Evolutionary conservation across 2,888 invertebrate species (phyloP), one percentile per base, ranked within the genome.

Genomic region (Chymomyza fuscimana): DNA sequence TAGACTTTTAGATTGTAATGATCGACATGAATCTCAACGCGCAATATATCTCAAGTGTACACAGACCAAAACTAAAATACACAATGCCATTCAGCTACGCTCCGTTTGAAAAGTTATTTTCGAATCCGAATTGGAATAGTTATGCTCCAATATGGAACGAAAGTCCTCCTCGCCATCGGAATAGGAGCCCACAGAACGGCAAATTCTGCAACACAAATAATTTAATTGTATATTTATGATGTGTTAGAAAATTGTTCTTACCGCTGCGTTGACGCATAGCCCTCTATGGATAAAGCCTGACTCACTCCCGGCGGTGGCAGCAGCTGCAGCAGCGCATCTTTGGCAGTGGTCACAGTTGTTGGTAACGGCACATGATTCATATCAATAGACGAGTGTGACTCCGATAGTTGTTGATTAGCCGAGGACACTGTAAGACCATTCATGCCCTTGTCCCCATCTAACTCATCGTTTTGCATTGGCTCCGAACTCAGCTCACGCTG

Each of bases 131-230:
- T 87, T 89, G 62, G 89, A 89, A 75, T 89, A 89, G 69, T 70
- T 81, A 36, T 89, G 88, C 15, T 82, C 83, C 77, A 81, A 66
- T 63, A 79, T 79, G 22, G 81, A 70, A 51, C 84, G 74, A 67
- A 74, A 84, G 50, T 88, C 90, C 5, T 86, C 89, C 77, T 90
- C 90, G 46, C 87, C 81, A 76, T 91, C 91, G 10, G 91, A 89
- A 79, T 91, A 91, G 63, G 91, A 91, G 65, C 91, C 91, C 66
- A 89, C 90, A 22, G 91, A 91, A n/a, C 91, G 89, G 67, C 88
- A 88, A 67, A 81, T 86, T 25, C 90, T 90, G 52, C 7, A 79
- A 67, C 4, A 63, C 9, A n/a, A 66, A 69, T 70, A 61, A 46
- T 75, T 59, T 32, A 65, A 10, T 36, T 61, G 19, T 32, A 61